Percentiles rank a stretch among this genome's conserved stretches.
These are phyloP conservation scores for Furcifer pardalis DNA, from an alignment of 2,797 vertebrate species.

Conservation along the genomic window DNA sequence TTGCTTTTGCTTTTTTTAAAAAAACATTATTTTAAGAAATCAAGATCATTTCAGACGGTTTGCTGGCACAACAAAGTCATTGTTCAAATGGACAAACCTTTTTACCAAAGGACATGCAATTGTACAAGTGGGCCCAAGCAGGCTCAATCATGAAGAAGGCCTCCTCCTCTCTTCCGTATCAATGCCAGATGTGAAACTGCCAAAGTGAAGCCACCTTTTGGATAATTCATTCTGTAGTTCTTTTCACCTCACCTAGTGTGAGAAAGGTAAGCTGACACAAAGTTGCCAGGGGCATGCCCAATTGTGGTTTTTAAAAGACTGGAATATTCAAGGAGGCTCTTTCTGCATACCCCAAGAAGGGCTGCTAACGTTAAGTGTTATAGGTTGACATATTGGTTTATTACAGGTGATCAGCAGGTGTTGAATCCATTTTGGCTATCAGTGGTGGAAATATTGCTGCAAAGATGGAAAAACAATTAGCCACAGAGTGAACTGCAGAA, in stretches of 20 bases:
- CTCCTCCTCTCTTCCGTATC: no score
- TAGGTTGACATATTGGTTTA: constrained; percentile 19
- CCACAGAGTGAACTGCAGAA: neutral
- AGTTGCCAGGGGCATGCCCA: no score
- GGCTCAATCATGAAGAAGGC: constrained; percentile 10
- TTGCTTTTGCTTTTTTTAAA: constrained; percentile 20
- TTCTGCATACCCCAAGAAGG: no score
- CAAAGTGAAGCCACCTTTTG: no score
- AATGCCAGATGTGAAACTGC: no score
- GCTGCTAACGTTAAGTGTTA: neutral
- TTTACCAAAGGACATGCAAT: neutral
- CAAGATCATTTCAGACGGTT: constrained; percentile 46
- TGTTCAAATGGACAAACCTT: constrained; percentile 15
- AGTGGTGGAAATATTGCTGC: neutral
- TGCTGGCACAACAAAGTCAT: constrained; percentile 11
- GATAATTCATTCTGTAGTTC: no score
- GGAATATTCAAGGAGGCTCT: no score
- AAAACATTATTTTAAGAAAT: constrained; percentile 27
- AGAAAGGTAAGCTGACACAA: no score
- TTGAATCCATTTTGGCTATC: neutral
- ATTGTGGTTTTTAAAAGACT: no score
- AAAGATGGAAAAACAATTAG: neutral
- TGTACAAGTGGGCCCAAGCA: neutral
- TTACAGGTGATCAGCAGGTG: constrained; percentile 12
- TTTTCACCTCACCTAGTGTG: no score